A percentile compares a stretch with the other conserved stretches of the same genome.
phyloP scores from a whole-genome alignment of 23 tunicate species.

The Phallusia fumigata region DNA sequence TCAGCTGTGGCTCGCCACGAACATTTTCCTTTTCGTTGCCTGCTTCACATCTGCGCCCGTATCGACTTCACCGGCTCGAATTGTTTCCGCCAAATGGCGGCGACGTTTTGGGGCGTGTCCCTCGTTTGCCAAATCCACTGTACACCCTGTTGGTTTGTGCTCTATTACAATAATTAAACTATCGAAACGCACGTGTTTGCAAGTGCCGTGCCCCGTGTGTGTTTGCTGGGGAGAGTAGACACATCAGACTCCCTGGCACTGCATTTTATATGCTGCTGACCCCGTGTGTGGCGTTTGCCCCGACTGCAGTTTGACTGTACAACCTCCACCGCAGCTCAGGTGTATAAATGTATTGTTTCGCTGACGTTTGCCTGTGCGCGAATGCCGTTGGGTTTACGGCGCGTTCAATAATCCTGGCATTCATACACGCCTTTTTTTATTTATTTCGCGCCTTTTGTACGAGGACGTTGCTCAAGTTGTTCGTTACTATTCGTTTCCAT shows the following conservation, averaged over 20 bases:
- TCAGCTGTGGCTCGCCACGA: slow-evolving; percentile 3
- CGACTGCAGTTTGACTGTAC: neutral
- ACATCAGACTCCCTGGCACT: neutral
- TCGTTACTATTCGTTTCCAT: neutral
- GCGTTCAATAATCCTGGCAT: neutral
- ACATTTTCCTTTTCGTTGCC: neutral
- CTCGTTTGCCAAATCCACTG: slow-evolving; percentile 2
- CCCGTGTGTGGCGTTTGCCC: neutral
- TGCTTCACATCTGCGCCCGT: slow-evolving; percentile 7
- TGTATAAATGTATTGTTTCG: neutral
- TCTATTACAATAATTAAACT: neutral
- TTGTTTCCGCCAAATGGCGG: neutral
- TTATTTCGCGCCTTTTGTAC: slow-evolving; percentile 12
- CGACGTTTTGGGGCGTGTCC: neutral
- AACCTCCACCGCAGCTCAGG: slow-evolving; percentile 1
- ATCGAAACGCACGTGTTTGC: slow-evolving; percentile 2
- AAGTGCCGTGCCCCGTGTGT: neutral
- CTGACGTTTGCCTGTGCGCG: no score
- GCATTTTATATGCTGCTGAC: neutral
- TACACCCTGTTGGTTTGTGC: neutral
- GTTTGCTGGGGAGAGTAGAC: neutral
- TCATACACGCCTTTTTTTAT: slow-evolving; percentile 1
- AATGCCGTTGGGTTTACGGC: neutral
- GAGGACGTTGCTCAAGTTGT: neutral
- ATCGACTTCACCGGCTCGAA: slow-evolving; percentile 2